These are phyloP conservation scores for Herpetotheres cachinnans DNA, from an alignment of 2,113 vertebrate species.

Conservation along the genomic window DNA sequence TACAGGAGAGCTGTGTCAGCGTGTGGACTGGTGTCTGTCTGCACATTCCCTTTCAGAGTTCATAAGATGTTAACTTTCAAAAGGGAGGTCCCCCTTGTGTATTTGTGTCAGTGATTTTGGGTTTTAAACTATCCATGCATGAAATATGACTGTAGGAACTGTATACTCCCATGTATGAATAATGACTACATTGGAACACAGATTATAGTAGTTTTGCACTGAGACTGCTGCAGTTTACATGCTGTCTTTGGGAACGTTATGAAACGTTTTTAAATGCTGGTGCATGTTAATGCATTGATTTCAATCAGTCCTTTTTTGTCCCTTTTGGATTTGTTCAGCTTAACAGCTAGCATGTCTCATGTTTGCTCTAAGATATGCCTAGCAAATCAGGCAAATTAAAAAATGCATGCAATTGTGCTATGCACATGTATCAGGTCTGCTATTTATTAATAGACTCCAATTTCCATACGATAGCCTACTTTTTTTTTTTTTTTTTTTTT, in stretches of 20 bases:
- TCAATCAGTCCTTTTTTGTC: constrained; percentile 1
- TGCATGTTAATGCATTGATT: constrained; percentile 6
- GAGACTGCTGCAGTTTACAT: constrained; percentile 1
- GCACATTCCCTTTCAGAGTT: neutral
- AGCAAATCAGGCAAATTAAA: constrained; percentile 32
- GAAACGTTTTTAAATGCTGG: constrained; percentile 49
- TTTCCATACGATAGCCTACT: neutral
- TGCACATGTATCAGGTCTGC: neutral
- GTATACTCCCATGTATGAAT: neutral
- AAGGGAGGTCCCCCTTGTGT: neutral
- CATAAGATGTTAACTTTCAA: neutral
- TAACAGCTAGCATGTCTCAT: neutral
- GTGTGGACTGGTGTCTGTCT: neutral
- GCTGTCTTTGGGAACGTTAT: constrained; percentile 35
- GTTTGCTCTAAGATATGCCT: constrained; percentile 21
- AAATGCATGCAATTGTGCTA: neutral
- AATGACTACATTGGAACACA: neutral
- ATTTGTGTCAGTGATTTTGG: constrained; percentile 4
- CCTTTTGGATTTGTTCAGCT: constrained; percentile 15
- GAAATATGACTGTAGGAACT: constrained; percentile 44
- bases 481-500: neutral
- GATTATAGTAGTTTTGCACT: constrained; percentile 5
- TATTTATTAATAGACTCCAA: constrained; percentile 31
- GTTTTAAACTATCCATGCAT: constrained; percentile 34
- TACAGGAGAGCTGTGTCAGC: neutral